Evolutionary conservation across 2,888 invertebrate genomes (phyloP), one percentile per base, ranked within the genome.

Genomic region (Phyllotreta cruciferae): DNA sequence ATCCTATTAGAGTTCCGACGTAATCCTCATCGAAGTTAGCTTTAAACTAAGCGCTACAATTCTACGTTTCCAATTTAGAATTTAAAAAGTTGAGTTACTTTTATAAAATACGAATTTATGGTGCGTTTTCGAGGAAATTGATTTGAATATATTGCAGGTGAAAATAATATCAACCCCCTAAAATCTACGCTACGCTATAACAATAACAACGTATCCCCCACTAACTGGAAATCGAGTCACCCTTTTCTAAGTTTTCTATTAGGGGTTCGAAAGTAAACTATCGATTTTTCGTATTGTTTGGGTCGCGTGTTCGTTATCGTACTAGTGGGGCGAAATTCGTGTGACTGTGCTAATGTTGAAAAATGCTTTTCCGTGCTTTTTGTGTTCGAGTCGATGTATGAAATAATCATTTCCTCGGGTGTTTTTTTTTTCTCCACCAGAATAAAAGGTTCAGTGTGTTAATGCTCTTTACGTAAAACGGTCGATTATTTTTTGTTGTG

Each of bases 1-100:
- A 64, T 10, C 24, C 41, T 63, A 62, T 66, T 66, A 66, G 49
- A 39, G 42, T 37, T 42, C n/a, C 5, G 44, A 44, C 37, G 34
- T 60, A 53, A 60, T 53, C 45, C 42, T 54, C 24, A 54, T 34
- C 9, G 41, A 13, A 54, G 34, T 54, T 54, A 8, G 34, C 34
- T 54, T 41, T 54, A 41, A n/a, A 8, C 41, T 49, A 49, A 49
- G 49, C 11, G 35, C 34, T 24, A 24, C 24, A 8, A 34, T 14
- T 47, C 44, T 10, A 44, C 4, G 11, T n/a, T n/a, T 44, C 10
- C 11, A 44, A 13, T 44, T 44, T n/a, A n/a, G n/a, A n/a, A n/a
- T 41, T 44, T 41, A 10, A 41, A 41, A 41, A 41, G 41, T 5
- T 41, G 10, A 41, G 4, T n/a, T n/a, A n/a, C n/a, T 24, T 24